Evolutionary conservation across 1,140 invertebrate species (phyloP).

Genomic region (Asobara japonica): DNA sequence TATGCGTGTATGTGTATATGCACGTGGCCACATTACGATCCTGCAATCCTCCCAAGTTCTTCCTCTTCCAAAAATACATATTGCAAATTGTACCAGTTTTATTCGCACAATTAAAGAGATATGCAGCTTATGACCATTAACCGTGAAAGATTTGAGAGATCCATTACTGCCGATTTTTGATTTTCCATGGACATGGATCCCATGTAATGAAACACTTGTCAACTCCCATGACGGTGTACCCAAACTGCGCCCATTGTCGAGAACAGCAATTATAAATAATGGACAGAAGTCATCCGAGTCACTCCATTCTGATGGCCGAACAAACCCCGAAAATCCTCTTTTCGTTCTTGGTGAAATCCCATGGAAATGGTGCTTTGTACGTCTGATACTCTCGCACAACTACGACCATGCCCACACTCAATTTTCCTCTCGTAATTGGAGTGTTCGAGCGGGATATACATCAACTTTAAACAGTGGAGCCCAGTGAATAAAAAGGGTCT

Average conservation of each 20-base stretch:
- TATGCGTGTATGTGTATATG: too few relatives aligned
- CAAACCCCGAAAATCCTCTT: background rate
- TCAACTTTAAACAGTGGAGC: background rate
- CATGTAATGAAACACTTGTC: too few relatives aligned
- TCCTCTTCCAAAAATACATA: too few relatives aligned
- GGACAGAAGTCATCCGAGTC: background rate
- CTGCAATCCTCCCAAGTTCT: too few relatives aligned
- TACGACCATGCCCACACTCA: background rate
- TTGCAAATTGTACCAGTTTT: too few relatives aligned
- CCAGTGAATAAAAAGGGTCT: background rate
- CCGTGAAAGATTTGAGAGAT: too few relatives aligned
- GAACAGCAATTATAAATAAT: background rate
- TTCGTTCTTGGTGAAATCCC: background rate
- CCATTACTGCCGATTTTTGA: too few relatives aligned
- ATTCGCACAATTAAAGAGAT: too few relatives aligned
- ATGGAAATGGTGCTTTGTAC: background rate
- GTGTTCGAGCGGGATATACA: background rate
- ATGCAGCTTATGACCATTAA: too few relatives aligned
- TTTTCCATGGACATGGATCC: too few relatives aligned
- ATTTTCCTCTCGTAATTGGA: constrained; percentile 2
- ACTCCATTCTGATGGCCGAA: background rate
- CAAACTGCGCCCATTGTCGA: background rate
- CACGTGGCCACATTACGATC: too few relatives aligned
- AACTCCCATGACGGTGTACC: background rate
- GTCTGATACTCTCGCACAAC: background rate